phyloP scores from a whole-genome alignment of 2,888 invertebrate species.

The Holacanthella duospinosa region DNA sequence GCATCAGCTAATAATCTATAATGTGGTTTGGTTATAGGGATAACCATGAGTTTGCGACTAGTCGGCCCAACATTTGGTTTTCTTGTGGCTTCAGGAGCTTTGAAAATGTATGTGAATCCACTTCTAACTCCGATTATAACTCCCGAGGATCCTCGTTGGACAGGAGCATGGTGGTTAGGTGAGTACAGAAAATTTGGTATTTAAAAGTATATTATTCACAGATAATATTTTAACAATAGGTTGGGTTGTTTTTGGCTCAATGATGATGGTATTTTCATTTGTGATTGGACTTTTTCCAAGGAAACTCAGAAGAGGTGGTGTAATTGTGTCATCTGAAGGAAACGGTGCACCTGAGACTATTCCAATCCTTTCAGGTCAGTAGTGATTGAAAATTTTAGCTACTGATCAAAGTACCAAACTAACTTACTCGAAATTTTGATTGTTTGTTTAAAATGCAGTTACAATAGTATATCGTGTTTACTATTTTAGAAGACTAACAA shows the following conservation, averaged over 20 bases:
- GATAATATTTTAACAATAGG: constrained; percentile 37
- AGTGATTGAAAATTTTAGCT: no score
- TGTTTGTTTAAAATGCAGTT: no score
- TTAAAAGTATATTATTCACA: not conserved
- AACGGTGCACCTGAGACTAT: not conserved
- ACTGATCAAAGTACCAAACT: no score
- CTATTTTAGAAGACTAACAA: no score
- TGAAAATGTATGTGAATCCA: constrained; percentile 53
- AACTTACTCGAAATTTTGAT: no score
- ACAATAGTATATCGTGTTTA: no score
- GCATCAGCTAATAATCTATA: not conserved
- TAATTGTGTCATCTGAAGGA: not conserved
- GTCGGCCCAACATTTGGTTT: constrained; percentile 57
- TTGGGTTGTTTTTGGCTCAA: constrained; percentile 45
- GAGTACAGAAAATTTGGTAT: constrained; percentile 10
- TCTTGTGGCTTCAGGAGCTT: constrained; percentile 46
- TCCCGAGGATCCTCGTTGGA: constrained; percentile 53
- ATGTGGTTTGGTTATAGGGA: constrained; percentile 39
- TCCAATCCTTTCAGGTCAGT: not conserved
- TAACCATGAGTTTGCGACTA: constrained; percentile 51
- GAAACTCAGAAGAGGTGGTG: constrained; percentile 43
- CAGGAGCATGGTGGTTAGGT: constrained; percentile 69
- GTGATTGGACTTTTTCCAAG: constrained; percentile 57
- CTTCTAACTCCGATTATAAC: constrained; percentile 51
- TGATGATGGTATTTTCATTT: constrained; percentile 52